These are phyloP conservation scores for Operophtera brumata DNA, from an alignment of 2,888 invertebrate species.

Conservation along the genomic window DNA sequence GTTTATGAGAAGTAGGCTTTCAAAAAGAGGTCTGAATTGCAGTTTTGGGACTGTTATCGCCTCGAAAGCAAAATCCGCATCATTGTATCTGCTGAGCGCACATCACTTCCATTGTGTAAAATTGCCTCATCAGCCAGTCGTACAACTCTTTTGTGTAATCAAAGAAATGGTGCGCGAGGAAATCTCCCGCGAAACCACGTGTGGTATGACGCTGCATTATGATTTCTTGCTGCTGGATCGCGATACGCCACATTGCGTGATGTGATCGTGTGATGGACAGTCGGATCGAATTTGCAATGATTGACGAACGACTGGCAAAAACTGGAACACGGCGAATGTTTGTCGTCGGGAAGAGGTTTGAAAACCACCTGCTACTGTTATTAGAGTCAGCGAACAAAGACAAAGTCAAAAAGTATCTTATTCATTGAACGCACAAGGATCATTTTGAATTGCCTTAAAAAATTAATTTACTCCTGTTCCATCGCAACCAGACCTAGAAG, in stretches of 20 bases:
- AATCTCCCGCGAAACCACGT: conserved; percentile 19
- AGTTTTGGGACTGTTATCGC: no score
- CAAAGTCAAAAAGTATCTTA: no score
- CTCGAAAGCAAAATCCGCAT: not conserved
- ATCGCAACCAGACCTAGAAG: no score
- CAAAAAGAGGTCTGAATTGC: no score
- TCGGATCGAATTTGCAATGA: conserved; percentile 25
- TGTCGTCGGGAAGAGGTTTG: no score
- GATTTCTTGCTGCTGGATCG: conserved; percentile 12
- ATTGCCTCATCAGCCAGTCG: conserved; percentile 7
- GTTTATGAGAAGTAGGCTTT: no score
- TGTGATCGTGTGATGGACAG: not conserved
- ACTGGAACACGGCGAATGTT: not conserved
- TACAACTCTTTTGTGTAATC: conserved; percentile 2
- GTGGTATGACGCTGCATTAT: conserved; percentile 26
- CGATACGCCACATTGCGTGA: conserved; percentile 19
- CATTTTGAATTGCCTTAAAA: no score
- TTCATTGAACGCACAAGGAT: no score
- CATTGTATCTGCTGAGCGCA: conserved; percentile 4
- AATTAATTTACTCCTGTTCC: no score
- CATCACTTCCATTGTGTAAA: conserved; percentile 14
- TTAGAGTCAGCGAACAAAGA: no score
- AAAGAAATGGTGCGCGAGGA: conserved; percentile 17
- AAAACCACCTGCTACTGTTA: not conserved
- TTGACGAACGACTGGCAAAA: conserved; percentile 1